Base-by-base conservation (phyloP, 2,888 invertebrate species). In the Dendrolimus pini region DNA sequence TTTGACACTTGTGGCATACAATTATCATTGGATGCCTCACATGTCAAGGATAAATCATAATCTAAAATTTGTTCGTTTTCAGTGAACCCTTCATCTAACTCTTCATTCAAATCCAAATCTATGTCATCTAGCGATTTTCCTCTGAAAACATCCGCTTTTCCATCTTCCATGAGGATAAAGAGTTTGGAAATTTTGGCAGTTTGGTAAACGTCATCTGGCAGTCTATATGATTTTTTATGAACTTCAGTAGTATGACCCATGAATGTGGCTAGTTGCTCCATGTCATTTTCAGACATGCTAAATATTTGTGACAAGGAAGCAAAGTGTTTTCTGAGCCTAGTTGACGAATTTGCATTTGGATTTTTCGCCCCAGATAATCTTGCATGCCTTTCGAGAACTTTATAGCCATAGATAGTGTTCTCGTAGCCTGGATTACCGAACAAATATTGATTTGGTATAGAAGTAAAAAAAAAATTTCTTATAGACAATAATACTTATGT, bases 141-240 rank as follows among this genome's bases (percentile, higher is more conserved):
- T 66, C 63, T 65, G 55, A 59, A 69, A 54, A 54, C 57, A 47
- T 71, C 68, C 53, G 69, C 69, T 65, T 72, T 71, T 41, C 71
- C 72, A 61, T 69, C 66, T 64, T 71, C 70, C 69, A 74, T 72
- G 52, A 71, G 62, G 14, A 71, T 59, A 6, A 75, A 56, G 18
- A 75, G 67, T 52, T 74, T 73, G n/a, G 71, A 71, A 53, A 68
- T 66, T 55, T 74, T 73, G 53, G 69, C 72, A 52, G 70, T 71
- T 65, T 70, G 72, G 60, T 68, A 65, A 10, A 70, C 63, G 55
- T 71, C 72, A 65, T 67, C 67, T 53, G 72, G 69, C 55, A 72
- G 58, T 55, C 71, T 61, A 55, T 72, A 70, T 41, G 59, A 61
- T 41, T 67, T 62, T 67, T 65, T 68, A 58, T 70, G 68, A 41